Conservation (phyloP, 2,888 invertebrate genomes). For the Sinodicranocentrus sp. region DNA sequence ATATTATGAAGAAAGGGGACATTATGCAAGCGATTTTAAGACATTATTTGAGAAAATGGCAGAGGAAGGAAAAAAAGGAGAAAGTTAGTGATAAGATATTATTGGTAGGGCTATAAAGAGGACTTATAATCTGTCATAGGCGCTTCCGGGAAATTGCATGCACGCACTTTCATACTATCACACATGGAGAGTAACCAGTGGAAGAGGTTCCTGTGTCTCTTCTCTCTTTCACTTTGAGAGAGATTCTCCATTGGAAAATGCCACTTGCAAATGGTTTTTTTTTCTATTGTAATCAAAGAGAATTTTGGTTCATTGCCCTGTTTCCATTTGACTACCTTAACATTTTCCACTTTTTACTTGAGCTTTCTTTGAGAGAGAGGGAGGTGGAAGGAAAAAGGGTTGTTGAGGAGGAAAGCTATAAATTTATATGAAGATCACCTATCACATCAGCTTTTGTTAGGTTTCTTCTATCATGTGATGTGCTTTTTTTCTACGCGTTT, state of each 20-base stretch:
- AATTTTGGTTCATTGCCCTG: conserved; percentile 31
- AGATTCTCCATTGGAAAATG: no score
- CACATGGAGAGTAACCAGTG: no score
- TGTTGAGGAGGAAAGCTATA: no score
- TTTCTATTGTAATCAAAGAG: conserved; percentile 16
- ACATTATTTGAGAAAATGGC: conserved; percentile 43
- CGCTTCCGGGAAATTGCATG: background rate
- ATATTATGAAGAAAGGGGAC: no score
- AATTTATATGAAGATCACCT: background rate
- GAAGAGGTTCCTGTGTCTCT: no score
- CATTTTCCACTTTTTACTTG: conserved; percentile 14
- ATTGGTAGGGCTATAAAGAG: conserved; percentile 7
- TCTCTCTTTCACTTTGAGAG: no score
- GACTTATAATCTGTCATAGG: background rate
- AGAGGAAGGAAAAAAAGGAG: conserved; percentile 38
- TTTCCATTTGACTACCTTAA: conserved; percentile 38
- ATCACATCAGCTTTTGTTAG: background rate
- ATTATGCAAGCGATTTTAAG: conserved; percentile 37
- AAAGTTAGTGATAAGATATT: conserved; percentile 9
- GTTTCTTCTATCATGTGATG: background rate
- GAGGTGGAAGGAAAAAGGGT: background rate
- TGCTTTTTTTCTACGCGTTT: background rate
- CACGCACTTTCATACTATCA: background rate
- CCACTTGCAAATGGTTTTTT: conserved; percentile 19
- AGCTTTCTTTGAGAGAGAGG: background rate